Conservation (phyloP, 2,888 invertebrate species). For the Penaeus monodon region DNA sequence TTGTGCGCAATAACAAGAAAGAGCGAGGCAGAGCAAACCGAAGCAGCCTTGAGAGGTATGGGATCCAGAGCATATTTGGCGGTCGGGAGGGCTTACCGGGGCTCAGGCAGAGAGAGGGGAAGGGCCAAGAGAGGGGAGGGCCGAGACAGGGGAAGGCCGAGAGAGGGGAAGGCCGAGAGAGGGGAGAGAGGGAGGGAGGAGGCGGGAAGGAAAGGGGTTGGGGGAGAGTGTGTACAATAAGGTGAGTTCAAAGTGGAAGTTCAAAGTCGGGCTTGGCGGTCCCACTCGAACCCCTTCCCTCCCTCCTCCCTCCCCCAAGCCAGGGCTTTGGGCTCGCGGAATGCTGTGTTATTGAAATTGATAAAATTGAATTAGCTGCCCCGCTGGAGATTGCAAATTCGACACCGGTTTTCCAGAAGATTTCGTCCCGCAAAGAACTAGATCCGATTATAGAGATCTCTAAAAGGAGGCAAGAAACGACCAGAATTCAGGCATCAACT, state of each 20-base stretch:
- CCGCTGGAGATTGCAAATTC: conserved; percentile 27
- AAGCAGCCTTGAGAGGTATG: no score
- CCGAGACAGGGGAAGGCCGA: neutral
- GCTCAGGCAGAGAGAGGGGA: neutral
- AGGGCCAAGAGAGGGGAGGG: neutral
- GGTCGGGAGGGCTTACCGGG: no score
- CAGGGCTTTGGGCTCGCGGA: conserved; percentile 5
- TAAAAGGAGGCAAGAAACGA: no score
- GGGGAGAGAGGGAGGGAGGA: neutral
- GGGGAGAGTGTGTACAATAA: conserved; percentile 12
- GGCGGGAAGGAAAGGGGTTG: neutral
- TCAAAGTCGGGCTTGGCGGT: conserved; percentile 10
- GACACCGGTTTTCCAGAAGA: conserved; percentile 2
- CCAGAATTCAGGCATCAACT: no score
- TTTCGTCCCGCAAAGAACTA: conserved; percentile 3
- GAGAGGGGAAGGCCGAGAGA: neutral
- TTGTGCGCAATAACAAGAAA: no score
- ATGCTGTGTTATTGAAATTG: conserved; percentile 26
- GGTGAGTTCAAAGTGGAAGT: conserved; percentile 2
- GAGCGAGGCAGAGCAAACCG: no score
- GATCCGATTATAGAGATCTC: neutral
- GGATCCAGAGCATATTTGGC: no score
- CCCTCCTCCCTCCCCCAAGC: no score
- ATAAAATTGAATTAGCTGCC: conserved; percentile 29
- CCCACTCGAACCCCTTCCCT: neutral